Evolutionary conservation across 2,797 vertebrate species (phyloP).

Genomic region (Stomatorhinus walkeri): DNA sequence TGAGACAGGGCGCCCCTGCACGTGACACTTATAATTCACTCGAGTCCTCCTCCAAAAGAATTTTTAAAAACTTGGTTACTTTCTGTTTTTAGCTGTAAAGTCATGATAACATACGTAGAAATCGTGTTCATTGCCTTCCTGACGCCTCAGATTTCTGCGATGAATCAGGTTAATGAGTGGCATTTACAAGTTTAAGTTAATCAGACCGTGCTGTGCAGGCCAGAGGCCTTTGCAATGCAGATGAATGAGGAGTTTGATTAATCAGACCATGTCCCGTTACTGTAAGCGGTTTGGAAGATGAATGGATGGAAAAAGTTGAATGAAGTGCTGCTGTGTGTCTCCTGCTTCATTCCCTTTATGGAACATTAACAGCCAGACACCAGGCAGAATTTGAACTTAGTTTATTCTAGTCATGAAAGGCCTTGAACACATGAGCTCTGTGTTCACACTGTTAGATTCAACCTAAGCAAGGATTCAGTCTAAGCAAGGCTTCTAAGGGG

Average conservation of each 20-base stretch:
- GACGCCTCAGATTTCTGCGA: neutral
- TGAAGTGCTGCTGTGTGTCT: neutral
- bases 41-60: neutral
- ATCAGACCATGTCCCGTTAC: neutral
- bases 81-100: neutral
- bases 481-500: neutral
- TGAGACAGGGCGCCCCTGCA: neutral
- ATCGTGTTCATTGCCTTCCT: neutral
- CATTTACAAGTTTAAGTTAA: constrained; percentile 6
- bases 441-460: neutral
- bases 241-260: neutral
- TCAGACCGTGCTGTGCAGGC: neutral
- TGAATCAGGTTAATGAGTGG: neutral
- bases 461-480: neutral
- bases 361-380: neutral
- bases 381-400: neutral
- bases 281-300: neutral
- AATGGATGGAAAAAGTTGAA: neutral
- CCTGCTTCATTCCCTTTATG: neutral
- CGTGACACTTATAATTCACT: neutral
- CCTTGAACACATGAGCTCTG: neutral
- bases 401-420: neutral
- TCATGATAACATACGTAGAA: neutral
- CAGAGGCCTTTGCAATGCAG: neutral
- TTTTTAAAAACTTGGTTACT: neutral